Evolutionary conservation across 2,113 vertebrate species (phyloP), one percentile per base, ranked within the genome.

Genomic region (Polyodon spathula): DNA sequence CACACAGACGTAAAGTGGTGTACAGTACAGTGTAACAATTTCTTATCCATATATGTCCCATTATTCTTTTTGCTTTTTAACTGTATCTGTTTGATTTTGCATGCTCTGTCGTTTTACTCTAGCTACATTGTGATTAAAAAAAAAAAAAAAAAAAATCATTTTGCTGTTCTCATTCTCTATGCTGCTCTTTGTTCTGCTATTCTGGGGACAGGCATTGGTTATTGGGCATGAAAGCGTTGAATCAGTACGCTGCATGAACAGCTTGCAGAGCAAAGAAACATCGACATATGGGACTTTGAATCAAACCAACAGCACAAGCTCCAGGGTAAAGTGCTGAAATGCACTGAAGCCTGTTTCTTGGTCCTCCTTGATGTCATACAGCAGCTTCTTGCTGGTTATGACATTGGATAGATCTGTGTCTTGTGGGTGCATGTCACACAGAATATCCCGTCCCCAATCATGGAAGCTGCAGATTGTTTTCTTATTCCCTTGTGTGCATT

Each of bases 301-400:
- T 78, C 77, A 81, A 73, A 83, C 72, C 73, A 68, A 67, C 76
- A 77, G 68, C 74, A 75, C 76, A 75, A 77, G 76, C 68, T 76
- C 71, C 54, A 80, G 80, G 78, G 78, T 84, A 83, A 84, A 74
- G 53, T 16, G 37, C 57, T 17, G n/a, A 2, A 72, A 73, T 71
- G 68, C 14, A 68, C 69, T 70, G 68, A 70, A 66, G 62, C 27
- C 27, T 62, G 6, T 9, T 56, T 60, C 37, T 55, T 7, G 54
- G 37, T 1, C 9, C 41, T 40, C 63, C 64, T 0, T 0, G 59
- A 76, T 80, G 75, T 8, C 76, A 80, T 74, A 67, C 64, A 66
- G 57, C 68, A 65, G 40, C 8, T 7, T 8, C 16, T 38, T 17
- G 53, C 53, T 55, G 53, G 17, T 17, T 55, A 55, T 55, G 53